Evolutionary conservation across 2,888 invertebrate species (phyloP).

Genomic region (Caenorhabditis virilis): DNA sequence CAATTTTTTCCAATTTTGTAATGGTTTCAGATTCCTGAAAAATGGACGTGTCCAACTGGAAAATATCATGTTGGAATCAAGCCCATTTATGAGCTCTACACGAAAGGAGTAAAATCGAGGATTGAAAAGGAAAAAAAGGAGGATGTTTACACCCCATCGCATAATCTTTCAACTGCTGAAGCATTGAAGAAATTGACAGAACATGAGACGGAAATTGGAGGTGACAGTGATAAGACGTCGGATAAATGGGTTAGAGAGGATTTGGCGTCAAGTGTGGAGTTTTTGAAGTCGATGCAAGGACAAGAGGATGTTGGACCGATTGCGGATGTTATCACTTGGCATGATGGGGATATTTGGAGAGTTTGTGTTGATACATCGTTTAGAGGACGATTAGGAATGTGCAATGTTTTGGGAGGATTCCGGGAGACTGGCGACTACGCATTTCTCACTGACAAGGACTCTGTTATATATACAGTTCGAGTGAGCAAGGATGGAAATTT

Average conservation of each 20-base stretch:
- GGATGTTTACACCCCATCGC: constrained; percentile 83
- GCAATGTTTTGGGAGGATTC: constrained; percentile 82
- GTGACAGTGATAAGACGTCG: constrained; percentile 68
- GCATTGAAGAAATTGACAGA: constrained; percentile 77
- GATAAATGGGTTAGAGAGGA: constrained; percentile 88
- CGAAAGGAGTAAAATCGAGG: constrained; percentile 73
- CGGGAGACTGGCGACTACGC: constrained; percentile 80
- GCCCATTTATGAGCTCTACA: constrained; percentile 84
- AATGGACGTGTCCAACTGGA: constrained; percentile 84
- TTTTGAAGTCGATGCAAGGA: constrained; percentile 81
- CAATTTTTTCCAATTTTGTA: no score
- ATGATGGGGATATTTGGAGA: constrained; percentile 87
- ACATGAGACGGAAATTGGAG: constrained; percentile 74
- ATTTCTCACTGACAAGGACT: constrained; percentile 79
- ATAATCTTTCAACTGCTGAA: constrained; percentile 81
- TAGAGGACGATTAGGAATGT: constrained; percentile 80
- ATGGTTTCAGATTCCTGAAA: constrained; percentile 77
- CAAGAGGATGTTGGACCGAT: constrained; percentile 84
- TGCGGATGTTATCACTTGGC: constrained; percentile 89
- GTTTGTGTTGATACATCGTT: constrained; percentile 85
- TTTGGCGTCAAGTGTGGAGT: constrained; percentile 82
- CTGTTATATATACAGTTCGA: constrained; percentile 86
- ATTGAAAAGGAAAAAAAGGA: constrained; percentile 79
- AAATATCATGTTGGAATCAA: constrained; percentile 87
- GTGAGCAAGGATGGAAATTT: constrained; percentile 85